Base-by-base conservation (phyloP, 2,888 invertebrate genomes). In the Rhagonycha lutea region DNA sequence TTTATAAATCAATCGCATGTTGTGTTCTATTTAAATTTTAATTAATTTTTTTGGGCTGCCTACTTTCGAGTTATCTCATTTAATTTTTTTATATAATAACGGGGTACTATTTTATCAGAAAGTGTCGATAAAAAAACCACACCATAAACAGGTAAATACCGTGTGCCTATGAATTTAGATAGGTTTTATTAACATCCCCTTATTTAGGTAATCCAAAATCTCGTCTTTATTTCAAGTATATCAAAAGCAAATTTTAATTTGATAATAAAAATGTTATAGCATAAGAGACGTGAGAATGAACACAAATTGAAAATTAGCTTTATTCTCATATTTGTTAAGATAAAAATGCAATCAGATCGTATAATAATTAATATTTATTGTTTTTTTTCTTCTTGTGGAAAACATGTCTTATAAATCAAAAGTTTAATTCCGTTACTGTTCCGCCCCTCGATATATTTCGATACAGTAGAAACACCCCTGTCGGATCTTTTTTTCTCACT, bases 131-230 rank as follows among this genome's bases (percentile, higher is more conserved):
- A 69, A 60, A 60, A 69, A 14, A 32, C 47, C 47, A 28, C 28
- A 28, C 47, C 23, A 47, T 32, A 23, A 76, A 76, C 76, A 73
- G 70, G 71, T 71, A 73, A 76, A 73, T 76, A 70, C 14, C 68
- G 76, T 86, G 85, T 86, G 87, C 86, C 85, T 86, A 86, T 86
- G 87, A 86, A 87, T 87, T 86, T 86, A 86, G 84, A 87, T 86
- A 82, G 83, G 80, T 83, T 84, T 84, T 82, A 83, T 75, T 65
- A 75, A 73, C 60, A 26, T 68, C 61, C 73, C 70, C 70, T 61
- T 61, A 63, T 70, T 68, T 71, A 72, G 18, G 72, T 69, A 61
- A 72, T 26, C 32, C 65, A 68, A 68, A 26, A 61, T 65, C 71
- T 68, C 72, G 70, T 68, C 68, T 70, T 75, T 75, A 72, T 78